phyloP scores from a whole-genome alignment of 2,113 vertebrate species.

The Nesogale talazaci region DNA sequence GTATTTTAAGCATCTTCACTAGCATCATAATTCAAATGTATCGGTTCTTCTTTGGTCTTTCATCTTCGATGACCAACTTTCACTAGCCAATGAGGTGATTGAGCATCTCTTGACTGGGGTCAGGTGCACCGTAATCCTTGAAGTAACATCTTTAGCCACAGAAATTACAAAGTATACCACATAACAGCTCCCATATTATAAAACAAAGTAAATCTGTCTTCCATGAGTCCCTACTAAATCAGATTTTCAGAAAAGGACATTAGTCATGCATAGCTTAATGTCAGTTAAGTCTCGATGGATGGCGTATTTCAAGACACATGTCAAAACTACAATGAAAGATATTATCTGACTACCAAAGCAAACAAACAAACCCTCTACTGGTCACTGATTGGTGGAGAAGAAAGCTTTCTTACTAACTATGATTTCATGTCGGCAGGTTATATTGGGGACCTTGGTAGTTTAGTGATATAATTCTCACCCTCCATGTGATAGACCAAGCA shows the following conservation, averaged over 20 bases:
- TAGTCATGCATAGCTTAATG: background rate
- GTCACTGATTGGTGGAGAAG: background rate
- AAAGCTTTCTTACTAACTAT: background rate
- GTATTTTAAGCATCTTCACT: no score
- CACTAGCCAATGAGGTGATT: no score
- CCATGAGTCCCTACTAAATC: no score
- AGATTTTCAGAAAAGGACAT: no score
- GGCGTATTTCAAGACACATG: constrained; percentile 1
- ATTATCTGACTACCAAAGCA: background rate
- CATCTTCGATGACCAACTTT: no score
- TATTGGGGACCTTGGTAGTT: background rate
- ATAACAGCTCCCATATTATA: background rate
- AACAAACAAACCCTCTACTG: background rate
- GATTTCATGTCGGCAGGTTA: background rate
- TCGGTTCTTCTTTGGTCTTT: no score
- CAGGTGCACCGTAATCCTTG: no score
- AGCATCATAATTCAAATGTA: no score
- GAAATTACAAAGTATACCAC: background rate
- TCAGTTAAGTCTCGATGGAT: background rate
- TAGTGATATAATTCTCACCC: background rate
- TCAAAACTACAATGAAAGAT: background rate
- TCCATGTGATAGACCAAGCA: no score
- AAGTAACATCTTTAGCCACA: background rate
- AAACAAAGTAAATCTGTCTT: background rate
- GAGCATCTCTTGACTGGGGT: no score